Evolutionary conservation across 2,797 vertebrate genomes (phyloP).

Genomic region (Champsocephalus gunnari): DNA sequence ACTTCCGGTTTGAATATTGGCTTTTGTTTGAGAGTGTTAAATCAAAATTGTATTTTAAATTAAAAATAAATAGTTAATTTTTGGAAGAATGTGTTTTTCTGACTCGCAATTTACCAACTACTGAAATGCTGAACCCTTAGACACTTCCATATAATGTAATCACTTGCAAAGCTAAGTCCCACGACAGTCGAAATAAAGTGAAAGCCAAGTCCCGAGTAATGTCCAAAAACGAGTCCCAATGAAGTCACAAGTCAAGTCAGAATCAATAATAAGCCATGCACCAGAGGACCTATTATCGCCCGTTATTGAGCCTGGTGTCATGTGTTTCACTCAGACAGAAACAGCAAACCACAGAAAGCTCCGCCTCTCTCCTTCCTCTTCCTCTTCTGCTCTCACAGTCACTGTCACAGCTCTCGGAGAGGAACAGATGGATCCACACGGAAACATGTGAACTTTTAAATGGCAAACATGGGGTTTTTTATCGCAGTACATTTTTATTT

Average conservation of each 20-base stretch:
- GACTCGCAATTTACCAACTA: too few species aligned
- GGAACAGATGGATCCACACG: too few species aligned
- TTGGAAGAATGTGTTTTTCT: not conserved
- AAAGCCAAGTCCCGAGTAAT: too few species aligned
- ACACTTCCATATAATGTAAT: too few species aligned
- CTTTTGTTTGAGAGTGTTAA: not conserved
- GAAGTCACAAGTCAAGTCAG: too few species aligned
- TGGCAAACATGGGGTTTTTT: too few species aligned
- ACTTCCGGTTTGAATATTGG: slow-evolving; percentile 12
- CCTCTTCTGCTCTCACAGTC: slow-evolving; percentile 7
- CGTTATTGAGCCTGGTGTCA: slow-evolving; percentile 3
- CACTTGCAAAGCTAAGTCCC: too few species aligned
- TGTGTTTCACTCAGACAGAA: slow-evolving; percentile 11
- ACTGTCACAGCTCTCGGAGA: not conserved
- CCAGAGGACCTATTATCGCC: not conserved
- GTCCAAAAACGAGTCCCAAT: too few species aligned
- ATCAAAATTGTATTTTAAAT: not conserved
- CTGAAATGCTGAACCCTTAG: too few species aligned
- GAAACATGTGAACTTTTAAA: too few species aligned
- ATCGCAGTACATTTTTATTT: too few species aligned
- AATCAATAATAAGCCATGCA: not conserved
- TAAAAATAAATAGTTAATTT: not conserved
- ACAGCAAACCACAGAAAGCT: slow-evolving; percentile 28
- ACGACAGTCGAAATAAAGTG: too few species aligned
- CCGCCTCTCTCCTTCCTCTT: slow-evolving; percentile 38